Evolutionary conservation across 2,113 vertebrate species (phyloP).

Genomic region (Chlamydotis undulata): DNA sequence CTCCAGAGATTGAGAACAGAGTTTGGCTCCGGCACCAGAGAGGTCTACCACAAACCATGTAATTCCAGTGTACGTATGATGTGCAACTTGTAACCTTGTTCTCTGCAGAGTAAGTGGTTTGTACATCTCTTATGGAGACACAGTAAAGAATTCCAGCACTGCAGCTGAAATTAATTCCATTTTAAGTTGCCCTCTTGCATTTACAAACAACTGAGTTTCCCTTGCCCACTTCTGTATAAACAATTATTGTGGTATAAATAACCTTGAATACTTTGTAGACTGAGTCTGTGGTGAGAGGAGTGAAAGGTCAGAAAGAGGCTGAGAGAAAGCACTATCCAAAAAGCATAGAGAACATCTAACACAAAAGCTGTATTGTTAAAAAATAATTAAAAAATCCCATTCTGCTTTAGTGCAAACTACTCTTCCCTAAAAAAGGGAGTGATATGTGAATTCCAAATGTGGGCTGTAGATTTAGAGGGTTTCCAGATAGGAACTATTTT

Average conservation of each 20-base stretch:
- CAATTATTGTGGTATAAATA: neutral
- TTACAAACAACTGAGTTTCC: slow-evolving; percentile 37
- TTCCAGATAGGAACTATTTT: neutral
- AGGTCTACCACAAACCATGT: slow-evolving; percentile 47
- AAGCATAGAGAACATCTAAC: neutral
- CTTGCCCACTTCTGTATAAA: slow-evolving; percentile 5
- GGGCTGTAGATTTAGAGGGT: neutral
- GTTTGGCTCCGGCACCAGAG: neutral
- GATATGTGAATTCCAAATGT: neutral
- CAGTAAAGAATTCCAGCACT: neutral
- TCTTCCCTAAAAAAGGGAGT: neutral
- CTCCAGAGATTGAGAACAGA: neutral
- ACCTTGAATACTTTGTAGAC: neutral
- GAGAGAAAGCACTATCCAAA: neutral
- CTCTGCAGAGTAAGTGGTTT: slow-evolving; percentile 27
- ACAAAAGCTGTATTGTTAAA: neutral
- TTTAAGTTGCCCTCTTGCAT: slow-evolving; percentile 13
- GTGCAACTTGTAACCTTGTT: slow-evolving; percentile 40
- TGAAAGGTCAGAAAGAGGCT: neutral
- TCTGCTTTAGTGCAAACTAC: neutral
- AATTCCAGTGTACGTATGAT: slow-evolving; percentile 22
- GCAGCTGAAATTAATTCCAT: slow-evolving; percentile 24
- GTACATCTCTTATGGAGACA: neutral
- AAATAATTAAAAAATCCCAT: neutral
- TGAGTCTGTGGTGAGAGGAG: neutral